Evolutionary conservation across 2,888 invertebrate genomes (phyloP).

Genomic region (Plagiodera versicolora): DNA sequence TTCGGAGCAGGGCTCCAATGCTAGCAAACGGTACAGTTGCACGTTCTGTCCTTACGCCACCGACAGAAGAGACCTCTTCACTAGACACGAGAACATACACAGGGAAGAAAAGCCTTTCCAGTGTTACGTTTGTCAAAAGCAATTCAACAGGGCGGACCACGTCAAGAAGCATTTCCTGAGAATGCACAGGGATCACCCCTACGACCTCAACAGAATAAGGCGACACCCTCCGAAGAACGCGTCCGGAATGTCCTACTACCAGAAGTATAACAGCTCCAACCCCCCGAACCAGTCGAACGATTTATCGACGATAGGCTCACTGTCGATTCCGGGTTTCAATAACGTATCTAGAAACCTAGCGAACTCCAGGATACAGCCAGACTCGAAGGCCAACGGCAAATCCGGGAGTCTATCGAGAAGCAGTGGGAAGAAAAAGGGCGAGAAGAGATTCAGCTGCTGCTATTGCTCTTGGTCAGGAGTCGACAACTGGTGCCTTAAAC

Average conservation of each 20-base stretch:
- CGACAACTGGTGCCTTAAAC: constrained; percentile 91
- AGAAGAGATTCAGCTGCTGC: constrained; percentile 69
- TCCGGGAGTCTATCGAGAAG: constrained; percentile 42
- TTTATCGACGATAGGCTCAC: constrained; percentile 39
- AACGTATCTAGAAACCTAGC: constrained; percentile 42
- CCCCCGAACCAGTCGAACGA: constrained; percentile 43
- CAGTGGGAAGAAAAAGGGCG: constrained; percentile 52
- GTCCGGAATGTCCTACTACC: constrained; percentile 58
- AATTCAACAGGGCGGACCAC: constrained; percentile 92
- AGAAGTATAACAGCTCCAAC: constrained; percentile 51
- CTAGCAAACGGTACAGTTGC: constrained; percentile 78
- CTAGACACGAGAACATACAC: constrained; percentile 91
- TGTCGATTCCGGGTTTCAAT: constrained; percentile 50
- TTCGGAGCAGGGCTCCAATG: constrained; percentile 33
- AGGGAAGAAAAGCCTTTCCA: constrained; percentile 92
- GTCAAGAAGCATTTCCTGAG: constrained; percentile 92
- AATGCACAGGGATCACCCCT: constrained; percentile 89
- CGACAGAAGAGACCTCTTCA: constrained; percentile 86
- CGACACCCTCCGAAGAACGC: constrained; percentile 64
- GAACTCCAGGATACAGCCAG: constrained; percentile 38
- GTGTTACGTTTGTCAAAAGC: constrained; percentile 89
- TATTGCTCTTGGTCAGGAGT: constrained; percentile 92
- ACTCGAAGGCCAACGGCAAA: constrained; percentile 39
- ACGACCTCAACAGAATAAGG: constrained; percentile 81
- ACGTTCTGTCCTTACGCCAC: constrained; percentile 89